phyloP scores from a whole-genome alignment of 37 sponge, comb jelly and placozoan genomes.

The Cladorhizidae sp. region DNA sequence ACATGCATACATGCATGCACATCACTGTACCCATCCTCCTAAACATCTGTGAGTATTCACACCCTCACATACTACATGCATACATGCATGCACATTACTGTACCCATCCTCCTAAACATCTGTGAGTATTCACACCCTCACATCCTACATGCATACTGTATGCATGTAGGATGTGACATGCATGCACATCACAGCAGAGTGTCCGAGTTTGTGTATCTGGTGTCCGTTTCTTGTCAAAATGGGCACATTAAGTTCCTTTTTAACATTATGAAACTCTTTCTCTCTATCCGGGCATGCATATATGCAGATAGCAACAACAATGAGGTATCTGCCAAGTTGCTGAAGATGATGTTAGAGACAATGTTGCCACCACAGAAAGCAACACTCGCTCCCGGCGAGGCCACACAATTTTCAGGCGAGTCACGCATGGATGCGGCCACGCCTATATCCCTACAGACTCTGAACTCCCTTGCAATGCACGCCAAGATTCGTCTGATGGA shows the following conservation, averaged over 20 bases:
- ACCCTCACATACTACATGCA: neutral
- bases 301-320: constrained; percentile 46
- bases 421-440: neutral
- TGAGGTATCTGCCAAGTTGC: constrained; percentile 24
- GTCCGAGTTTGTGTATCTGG: too few relatives aligned
- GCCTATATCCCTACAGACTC: constrained; percentile 40
- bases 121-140: constrained; percentile 23
- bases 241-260: too few relatives aligned
- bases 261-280: too few relatives aligned
- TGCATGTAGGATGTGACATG: neutral
- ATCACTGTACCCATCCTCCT: neutral
- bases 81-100: too few relatives aligned
- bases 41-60: neutral
- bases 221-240: neutral
- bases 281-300: neutral
- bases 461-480: constrained; percentile 55
- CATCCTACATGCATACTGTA: neutral
- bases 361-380: constrained; percentile 7
- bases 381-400: neutral
- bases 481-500: constrained; percentile 67
- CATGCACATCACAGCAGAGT: neutral
- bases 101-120: constrained; percentile 41
- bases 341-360: constrained; percentile 32
- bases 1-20: neutral
- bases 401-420: too few relatives aligned